Evolutionary conservation across 1,140 invertebrate genomes (phyloP), one percentile per base, ranked within the genome.

Genomic region (Drosophila ananassae): DNA sequence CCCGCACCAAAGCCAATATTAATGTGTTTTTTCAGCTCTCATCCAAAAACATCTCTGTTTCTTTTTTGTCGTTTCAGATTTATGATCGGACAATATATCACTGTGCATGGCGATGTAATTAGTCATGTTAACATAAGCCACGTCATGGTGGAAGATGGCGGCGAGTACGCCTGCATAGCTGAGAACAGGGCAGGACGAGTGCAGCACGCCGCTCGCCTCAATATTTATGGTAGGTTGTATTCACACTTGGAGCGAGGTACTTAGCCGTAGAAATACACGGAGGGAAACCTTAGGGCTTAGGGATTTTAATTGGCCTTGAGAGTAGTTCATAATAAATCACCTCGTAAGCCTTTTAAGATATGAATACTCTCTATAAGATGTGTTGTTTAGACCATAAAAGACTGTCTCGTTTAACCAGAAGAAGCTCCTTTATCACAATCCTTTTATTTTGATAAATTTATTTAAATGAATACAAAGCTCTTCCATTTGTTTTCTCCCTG

Each of bases 91-190:
- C 96, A 96, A 89, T 97, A 96, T 91, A 95, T 96, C 50, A 97
- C 96, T 7, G 94, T 95, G 7, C 95, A 96, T 81, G 96, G 96
- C 44, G 96, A 97, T 92, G 96, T 97, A 64, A 95, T 97, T 90
- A 97, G 96, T 91, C 96, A 97, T 92, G 95, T 97, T 64, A 98
- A 98, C 92, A 97, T 98, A 76, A 96, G 95, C 68, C 94, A 95
- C 73, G 96, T 97, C 44, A 94, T 95, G 92, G 95, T 97, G 4
- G 95, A 96, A 90, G 96, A 97, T 89, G 97, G 97, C n/a, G 97
- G 97, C 2, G 95, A 96, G 90, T 98, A 97, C 92, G 94, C 94
- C 44, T 98, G 97, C 90, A 94, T 93, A 2, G 96, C 96, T 1
- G 94, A 95, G 82, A 98, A 97, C 92, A 93, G 95, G 47, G 96